Conservation (phyloP, 2,113 vertebrate genomes). For the Anarrhichthys ocellatus region DNA sequence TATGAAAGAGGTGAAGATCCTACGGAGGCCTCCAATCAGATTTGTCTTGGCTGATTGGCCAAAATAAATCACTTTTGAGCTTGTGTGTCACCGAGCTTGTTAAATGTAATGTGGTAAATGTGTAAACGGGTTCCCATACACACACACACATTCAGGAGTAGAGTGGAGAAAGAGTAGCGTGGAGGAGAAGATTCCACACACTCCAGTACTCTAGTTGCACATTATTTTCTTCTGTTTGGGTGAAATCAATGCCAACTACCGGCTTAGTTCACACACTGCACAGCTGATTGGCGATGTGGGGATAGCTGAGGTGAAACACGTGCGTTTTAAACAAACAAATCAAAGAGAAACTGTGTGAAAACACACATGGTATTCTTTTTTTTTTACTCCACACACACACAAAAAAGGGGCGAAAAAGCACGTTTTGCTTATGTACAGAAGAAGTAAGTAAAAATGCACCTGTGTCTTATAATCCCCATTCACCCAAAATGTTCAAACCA, state of each 20-base stretch:
- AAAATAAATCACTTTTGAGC: conserved; percentile 64
- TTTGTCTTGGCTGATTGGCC: conserved; percentile 63
- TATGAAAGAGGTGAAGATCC: conserved; percentile 62
- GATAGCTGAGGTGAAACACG: background rate
- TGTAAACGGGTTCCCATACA: conserved; percentile 12
- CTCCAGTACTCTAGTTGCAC: background rate
- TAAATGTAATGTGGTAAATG: conserved; percentile 62
- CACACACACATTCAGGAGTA: conserved; percentile 16
- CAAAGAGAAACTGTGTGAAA: background rate
- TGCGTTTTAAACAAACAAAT: background rate
- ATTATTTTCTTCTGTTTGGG: background rate
- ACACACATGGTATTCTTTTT: background rate
- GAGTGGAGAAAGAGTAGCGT: background rate
- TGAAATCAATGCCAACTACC: background rate
- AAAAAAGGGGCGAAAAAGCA: background rate
- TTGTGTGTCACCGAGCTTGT: conserved; percentile 48
- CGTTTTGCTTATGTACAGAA: background rate
- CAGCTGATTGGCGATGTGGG: background rate
- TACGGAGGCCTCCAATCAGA: conserved; percentile 61
- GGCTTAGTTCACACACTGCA: background rate
- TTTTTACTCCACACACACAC: background rate
- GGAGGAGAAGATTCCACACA: background rate
- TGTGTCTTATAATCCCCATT: background rate
- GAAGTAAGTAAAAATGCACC: background rate
- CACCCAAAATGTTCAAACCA: background rate